These are phyloP conservation scores for Lepeophtheirus nordmannii DNA, from an alignment of 2,888 invertebrate species.

Conservation along the genomic window DNA sequence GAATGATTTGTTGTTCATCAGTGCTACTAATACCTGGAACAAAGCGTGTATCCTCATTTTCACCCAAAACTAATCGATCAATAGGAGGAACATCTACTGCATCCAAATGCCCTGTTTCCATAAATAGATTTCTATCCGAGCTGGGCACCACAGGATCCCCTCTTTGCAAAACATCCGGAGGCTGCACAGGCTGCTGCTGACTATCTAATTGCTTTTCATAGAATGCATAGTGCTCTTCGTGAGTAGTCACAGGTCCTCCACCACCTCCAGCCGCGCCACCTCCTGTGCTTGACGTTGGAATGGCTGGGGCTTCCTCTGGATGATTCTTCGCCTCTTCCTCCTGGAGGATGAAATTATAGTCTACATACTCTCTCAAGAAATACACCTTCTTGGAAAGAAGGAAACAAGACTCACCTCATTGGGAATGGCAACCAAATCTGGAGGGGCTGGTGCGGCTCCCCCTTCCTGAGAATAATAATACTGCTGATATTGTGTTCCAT, in stretches of 20 bases:
- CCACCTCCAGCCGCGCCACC: neutral
- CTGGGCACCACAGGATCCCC: neutral
- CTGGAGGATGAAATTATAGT: neutral
- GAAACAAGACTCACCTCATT: neutral
- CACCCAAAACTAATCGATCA: constrained; percentile 14
- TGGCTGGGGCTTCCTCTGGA: neutral
- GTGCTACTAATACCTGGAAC: neutral
- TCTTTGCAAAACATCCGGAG: neutral
- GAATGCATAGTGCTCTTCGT: neutral
- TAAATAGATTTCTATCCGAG: constrained; percentile 21
- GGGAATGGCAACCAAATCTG: neutral
- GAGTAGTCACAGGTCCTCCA: neutral
- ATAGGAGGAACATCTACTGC: constrained; percentile 15
- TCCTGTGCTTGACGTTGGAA: neutral
- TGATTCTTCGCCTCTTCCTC: neutral
- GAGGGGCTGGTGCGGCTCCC: neutral
- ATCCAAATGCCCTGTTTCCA: constrained; percentile 17
- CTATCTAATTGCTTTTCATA: constrained; percentile 26
- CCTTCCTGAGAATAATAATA: neutral
- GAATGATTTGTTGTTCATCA: neutral
- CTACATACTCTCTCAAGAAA: neutral
- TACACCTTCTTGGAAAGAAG: neutral
- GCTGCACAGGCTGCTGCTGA: constrained; percentile 9
- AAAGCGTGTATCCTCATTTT: neutral
- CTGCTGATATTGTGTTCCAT: constrained; percentile 1